Percentiles rank a stretch among this genome's conserved stretches.
These are phyloP conservation scores for Crematogaster levior DNA, from an alignment of 2,888 invertebrate species.

Conservation along the genomic window DNA sequence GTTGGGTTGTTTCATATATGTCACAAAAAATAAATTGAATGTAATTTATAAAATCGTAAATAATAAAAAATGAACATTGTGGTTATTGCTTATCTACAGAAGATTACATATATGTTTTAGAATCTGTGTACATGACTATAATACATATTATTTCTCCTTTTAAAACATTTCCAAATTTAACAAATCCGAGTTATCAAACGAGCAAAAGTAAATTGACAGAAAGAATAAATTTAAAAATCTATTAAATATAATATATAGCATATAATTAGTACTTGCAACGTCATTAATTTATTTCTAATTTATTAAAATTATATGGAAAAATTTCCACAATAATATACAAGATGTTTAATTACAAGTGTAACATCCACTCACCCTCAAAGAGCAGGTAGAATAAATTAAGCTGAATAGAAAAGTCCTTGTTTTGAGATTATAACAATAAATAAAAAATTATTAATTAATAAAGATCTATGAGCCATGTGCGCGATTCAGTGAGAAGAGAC, in stretches of 20 bases:
- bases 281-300: conserved; percentile 4
- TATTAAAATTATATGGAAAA: no score
- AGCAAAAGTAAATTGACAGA: background rate
- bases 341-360: no score
- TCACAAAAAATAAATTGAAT: background rate
- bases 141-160: background rate
- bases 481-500: no score
- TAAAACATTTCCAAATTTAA: conserved; percentile 9
- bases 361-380: no score
- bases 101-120: background rate
- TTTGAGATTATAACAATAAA: no score
- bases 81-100: background rate
- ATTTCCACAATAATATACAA: no score
- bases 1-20: conserved; percentile 7
- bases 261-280: conserved; percentile 13
- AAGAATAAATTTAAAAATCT: conserved; percentile 21
- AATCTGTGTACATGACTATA: background rate
- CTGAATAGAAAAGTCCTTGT: no score
- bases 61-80: background rate
- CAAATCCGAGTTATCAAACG: background rate
- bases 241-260: background rate
- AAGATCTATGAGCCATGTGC: no score
- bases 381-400: no score
- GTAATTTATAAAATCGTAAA: conserved; percentile 30
- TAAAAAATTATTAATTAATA: no score